Percentiles rank a stretch among this genome's conserved stretches.
These are phyloP conservation scores for Diceros bicornis DNA, from an alignment of 2,797 vertebrate genomes.

Conservation along the genomic window DNA sequence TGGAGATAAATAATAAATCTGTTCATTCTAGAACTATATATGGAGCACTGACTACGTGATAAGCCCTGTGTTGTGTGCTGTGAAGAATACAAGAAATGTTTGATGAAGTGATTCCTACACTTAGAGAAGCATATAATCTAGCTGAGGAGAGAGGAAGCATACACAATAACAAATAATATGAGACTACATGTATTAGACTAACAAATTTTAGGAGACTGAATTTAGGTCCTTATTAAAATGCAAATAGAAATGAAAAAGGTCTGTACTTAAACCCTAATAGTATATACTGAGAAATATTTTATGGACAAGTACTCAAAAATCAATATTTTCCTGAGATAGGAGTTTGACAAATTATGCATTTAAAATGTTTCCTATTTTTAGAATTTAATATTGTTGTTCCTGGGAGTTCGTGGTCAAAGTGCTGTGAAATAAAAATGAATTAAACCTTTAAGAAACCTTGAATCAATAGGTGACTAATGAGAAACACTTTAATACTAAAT, in stretches of 20 bases:
- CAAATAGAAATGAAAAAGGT: not conserved
- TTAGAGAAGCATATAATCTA: not conserved
- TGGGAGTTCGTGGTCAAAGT: not conserved
- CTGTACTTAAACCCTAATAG: not conserved
- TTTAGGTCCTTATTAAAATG: slow-evolving; percentile 33
- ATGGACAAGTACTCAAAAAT: slow-evolving; percentile 28
- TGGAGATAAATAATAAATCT: not conserved
- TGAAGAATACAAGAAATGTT: not conserved
- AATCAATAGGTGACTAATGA: slow-evolving; percentile 50
- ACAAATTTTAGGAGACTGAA: slow-evolving; percentile 14
- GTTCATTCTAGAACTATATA: not conserved
- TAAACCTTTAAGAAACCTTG: slow-evolving; percentile 46
- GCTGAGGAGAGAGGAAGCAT: not conserved
- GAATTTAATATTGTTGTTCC: slow-evolving; percentile 32
- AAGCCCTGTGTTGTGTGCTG: not conserved
- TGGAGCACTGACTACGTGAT: not conserved
- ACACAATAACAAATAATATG: not conserved
- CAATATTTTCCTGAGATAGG: slow-evolving; percentile 25
- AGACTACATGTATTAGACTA: not conserved
- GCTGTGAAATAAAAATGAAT: slow-evolving; percentile 58
- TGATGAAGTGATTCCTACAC: not conserved
- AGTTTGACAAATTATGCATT: slow-evolving; percentile 36
- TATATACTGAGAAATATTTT: slow-evolving; percentile 22
- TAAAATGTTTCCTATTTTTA: slow-evolving; percentile 37
- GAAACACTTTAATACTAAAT: slow-evolving; percentile 61